phyloP scores from a whole-genome alignment of 2,888 invertebrate genomes.

The Nemurella pictetii region DNA sequence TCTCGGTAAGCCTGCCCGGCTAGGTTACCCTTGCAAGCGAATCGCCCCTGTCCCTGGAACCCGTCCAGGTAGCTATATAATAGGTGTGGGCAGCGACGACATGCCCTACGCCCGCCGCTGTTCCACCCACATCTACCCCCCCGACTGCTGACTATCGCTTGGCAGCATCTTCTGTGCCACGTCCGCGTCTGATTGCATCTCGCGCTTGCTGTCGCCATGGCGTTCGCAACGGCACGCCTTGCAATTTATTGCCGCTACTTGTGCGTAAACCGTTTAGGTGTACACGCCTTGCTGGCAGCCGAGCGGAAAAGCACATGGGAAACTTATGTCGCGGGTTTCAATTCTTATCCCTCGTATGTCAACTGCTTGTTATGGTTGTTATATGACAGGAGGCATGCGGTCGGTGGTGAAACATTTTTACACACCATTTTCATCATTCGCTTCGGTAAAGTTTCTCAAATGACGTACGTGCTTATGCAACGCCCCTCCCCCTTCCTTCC shows the following conservation, averaged over 20 bases:
- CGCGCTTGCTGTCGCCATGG: not conserved
- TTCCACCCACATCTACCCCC: too few relatives aligned
- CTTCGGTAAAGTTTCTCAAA: not conserved
- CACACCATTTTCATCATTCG: not conserved
- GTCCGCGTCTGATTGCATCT: not conserved
- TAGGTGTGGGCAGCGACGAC: too few relatives aligned
- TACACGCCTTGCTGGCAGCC: not conserved
- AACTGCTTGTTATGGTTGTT: not conserved
- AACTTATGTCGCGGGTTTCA: not conserved
- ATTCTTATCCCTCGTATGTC: not conserved
- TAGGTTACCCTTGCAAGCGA: too few relatives aligned
- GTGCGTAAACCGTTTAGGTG: not conserved
- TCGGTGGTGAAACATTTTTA: not conserved
- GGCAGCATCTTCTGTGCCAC: not conserved
- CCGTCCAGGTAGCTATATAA: too few relatives aligned
- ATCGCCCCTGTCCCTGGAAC: not conserved
- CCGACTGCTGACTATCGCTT: not conserved
- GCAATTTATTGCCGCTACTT: not conserved
- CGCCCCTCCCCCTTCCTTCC: not conserved
- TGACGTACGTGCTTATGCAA: not conserved
- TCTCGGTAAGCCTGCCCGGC: too few relatives aligned
- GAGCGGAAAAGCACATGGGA: not conserved
- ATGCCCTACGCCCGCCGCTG: too few relatives aligned
- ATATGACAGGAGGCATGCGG: too few relatives aligned
- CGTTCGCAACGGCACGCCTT: too few relatives aligned